A percentile compares a stretch with the other conserved stretches of the same genome.
These are phyloP conservation scores for Cheilinus undulatus DNA, from an alignment of 2,113 vertebrate genomes.

Conservation along the genomic window DNA sequence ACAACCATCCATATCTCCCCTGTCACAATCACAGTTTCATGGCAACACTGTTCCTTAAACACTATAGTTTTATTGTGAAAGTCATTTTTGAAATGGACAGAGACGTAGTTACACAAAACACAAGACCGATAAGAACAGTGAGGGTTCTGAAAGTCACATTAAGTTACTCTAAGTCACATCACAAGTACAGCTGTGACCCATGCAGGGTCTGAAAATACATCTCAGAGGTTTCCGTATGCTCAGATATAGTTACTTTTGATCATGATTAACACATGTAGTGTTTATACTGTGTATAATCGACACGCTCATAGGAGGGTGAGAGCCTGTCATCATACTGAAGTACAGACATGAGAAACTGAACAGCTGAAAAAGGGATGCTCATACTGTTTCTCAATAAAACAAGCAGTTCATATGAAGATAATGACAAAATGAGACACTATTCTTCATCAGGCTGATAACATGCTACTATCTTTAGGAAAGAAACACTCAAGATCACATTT, in stretches of 20 bases:
- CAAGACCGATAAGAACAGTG: no score
- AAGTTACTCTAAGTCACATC: neutral
- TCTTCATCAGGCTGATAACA: neutral
- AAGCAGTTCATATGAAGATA: constrained; percentile 17
- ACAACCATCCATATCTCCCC: no score
- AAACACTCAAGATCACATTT: constrained; percentile 6
- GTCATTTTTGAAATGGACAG: neutral
- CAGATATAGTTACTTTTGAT: neutral
- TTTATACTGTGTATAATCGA: neutral
- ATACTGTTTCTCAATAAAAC: neutral
- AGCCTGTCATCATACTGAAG: neutral
- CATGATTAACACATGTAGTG: neutral
- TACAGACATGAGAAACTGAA: neutral
- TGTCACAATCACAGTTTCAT: neutral
- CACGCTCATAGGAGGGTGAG: neutral
- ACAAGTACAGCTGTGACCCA: neutral
- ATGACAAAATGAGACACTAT: neutral
- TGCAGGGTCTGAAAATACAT: neutral
- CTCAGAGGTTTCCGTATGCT: neutral
- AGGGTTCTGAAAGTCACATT: neutral
- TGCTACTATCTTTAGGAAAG: neutral
- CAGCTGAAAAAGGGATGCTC: neutral
- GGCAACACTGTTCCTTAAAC: no score
- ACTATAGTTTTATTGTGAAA: constrained; percentile 9
- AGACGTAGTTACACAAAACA: neutral